Evolutionary conservation across 2,797 vertebrate genomes (phyloP), one percentile per base, ranked within the genome.

Genomic region (Amazonetta brasiliensis): DNA sequence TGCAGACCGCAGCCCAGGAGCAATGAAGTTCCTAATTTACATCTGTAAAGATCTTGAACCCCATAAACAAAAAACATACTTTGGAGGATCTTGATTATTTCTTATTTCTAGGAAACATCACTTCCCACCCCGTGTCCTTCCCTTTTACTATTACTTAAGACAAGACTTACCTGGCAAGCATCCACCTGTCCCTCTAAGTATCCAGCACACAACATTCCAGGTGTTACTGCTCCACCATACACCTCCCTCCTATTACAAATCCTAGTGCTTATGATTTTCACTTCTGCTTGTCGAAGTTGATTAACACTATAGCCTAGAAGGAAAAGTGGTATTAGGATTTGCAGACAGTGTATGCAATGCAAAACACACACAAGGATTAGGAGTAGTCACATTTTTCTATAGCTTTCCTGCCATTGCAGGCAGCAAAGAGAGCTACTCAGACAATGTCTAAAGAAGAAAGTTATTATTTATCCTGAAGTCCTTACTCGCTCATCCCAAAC

Each of bases 121-220:
- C 20, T 23, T 85, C 21, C 39, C 26, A 60, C 7, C 9, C 28
- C 64, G 82, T 11, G 22, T 63, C 46, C 63, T 90, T 92, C 46
- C 31, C 55, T 96, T 69, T 63, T n/a, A 54, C 10, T 78, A 5
- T 31, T 56, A 35, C 7, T 4, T 31, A 23, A n/a, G 19, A 79
- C 79, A 7, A 71, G 2, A 87, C 92, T 77, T 97, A 98, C 98
- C 95, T 98, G 98, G 79, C 98, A 98, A 17, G 98, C 98, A 96
- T 98, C 98, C 59, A 84, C 97, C 66, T 95, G 81, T 72, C 98
- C 98, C 74, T 97, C 75, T 83, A 98, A 91, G 77, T 95, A 98
- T 41, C 98, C 98, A 95, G 98, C 98, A 95, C 98, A 98, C 83
- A 98, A 31, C 98, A 98, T 98, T 84, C 97, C 97, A 68, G 97